Conservation (phyloP, 1,140 invertebrate genomes). For the Trachymyrmex septentrionalis region DNA sequence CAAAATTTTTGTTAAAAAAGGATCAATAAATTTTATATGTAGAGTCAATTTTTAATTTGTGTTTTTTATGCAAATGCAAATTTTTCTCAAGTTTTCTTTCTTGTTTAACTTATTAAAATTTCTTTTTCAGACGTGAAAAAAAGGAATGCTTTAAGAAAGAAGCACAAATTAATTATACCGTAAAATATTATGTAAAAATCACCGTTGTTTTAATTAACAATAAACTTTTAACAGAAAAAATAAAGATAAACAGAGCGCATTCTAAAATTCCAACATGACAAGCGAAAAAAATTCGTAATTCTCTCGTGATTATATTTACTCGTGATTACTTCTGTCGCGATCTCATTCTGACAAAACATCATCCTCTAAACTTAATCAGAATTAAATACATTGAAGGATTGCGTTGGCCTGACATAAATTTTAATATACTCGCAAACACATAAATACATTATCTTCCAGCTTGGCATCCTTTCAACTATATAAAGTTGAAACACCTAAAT, state of each 20-base stretch:
- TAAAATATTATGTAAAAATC: not conserved
- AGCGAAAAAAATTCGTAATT: not conserved
- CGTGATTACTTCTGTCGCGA: not conserved
- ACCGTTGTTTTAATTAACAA: conserved; percentile 1
- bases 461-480: not conserved
- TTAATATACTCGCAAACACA: not conserved
- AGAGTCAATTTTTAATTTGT: conserved; percentile 6
- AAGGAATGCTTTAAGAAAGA: not conserved
- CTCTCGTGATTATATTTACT: conserved; percentile 8
- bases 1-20: not conserved
- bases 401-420: not conserved
- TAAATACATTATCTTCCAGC: not conserved
- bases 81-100: not conserved
- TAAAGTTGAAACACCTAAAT: not conserved
- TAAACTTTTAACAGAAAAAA: conserved; percentile 3
- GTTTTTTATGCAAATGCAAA: conserved; percentile 23
- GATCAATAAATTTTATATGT: not conserved
- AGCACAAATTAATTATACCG: too few relatives aligned
- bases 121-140: not conserved
- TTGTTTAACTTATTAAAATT: conserved; percentile 7
- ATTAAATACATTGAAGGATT: conserved; percentile 17
- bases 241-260: not conserved
- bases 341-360: conserved; percentile 16
- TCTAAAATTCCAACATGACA: not conserved
- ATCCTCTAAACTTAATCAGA: conserved; percentile 5